These are phyloP conservation scores for Pachypanchax playfairii DNA, from an alignment of 2,113 vertebrate species.

Conservation along the genomic window DNA sequence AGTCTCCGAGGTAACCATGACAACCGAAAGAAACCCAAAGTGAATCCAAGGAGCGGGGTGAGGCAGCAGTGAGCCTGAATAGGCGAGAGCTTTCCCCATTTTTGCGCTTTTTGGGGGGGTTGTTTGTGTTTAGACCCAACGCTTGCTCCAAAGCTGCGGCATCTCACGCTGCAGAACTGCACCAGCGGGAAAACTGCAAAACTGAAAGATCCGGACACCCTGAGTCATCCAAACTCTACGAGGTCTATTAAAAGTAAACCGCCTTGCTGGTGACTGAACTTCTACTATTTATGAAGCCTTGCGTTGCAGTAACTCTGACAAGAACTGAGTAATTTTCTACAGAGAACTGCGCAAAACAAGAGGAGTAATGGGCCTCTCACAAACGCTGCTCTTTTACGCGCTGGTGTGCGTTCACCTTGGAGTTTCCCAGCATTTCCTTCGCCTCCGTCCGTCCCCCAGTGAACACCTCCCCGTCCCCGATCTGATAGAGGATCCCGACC, in stretches of 20 bases:
- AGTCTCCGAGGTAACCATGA: conserved; percentile 88
- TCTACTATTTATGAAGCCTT: conserved; percentile 88
- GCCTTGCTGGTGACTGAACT: conserved; percentile 82
- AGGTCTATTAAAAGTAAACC: conserved; percentile 90
- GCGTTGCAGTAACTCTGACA: conserved; percentile 69
- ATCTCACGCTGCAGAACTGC: too few relatives aligned
- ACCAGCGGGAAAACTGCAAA: too few relatives aligned
- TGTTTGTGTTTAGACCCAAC: conserved; percentile 38
- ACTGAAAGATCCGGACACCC: too few relatives aligned
- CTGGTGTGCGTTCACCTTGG: conserved; percentile 80
- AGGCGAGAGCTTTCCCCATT: conserved; percentile 49
- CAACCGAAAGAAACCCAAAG: conserved; percentile 85
- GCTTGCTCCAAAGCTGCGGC: conserved; percentile 54
- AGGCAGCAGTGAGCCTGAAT: conserved; percentile 64
- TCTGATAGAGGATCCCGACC: conserved; percentile 88
- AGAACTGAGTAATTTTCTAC: conserved; percentile 51
- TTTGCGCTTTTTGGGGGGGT: conserved; percentile 56
- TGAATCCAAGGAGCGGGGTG: conserved; percentile 83
- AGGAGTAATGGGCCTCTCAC: conserved; percentile 82
- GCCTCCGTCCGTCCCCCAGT: conserved; percentile 87
- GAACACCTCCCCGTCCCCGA: conserved; percentile 87
- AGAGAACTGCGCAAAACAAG: conserved; percentile 53
- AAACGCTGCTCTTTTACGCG: conserved; percentile 82
- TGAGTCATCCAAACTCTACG: conserved; percentile 84
- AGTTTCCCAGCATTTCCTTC: conserved; percentile 84